Evolutionary conservation across 2,888 invertebrate genomes (phyloP).

Genomic region (Cactoblastis cactorum): DNA sequence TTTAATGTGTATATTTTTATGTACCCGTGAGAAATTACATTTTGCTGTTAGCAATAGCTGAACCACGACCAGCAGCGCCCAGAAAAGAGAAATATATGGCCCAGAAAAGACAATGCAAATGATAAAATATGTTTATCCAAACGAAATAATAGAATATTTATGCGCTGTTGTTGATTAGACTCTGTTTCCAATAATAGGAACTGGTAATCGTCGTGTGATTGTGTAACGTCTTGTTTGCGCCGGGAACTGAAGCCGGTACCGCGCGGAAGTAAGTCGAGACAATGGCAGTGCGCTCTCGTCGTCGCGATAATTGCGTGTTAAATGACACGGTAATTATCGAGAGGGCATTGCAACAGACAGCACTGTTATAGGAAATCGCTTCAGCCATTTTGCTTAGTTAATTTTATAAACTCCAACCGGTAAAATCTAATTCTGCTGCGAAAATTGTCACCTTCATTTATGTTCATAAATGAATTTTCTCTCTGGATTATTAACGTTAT

Average conservation of each 20-base stretch:
- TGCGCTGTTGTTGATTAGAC: too few relatives aligned
- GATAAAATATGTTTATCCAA: neutral
- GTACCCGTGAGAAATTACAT: too few relatives aligned
- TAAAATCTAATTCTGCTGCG: neutral
- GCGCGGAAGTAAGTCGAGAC: neutral
- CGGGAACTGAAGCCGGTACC: neutral
- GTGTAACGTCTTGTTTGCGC: neutral
- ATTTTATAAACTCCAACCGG: neutral
- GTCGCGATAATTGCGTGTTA: neutral
- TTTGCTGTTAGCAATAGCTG: too few relatives aligned
- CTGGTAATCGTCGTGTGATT: neutral
- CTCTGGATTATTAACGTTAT: too few relatives aligned
- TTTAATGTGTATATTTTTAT: too few relatives aligned
- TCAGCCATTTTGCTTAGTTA: neutral
- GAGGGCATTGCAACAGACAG: neutral
- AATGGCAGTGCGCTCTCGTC: neutral
- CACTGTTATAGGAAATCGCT: neutral
- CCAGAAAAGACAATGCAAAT: too few relatives aligned
- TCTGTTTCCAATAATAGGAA: too few relatives aligned
- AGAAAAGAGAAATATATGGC: too few relatives aligned
- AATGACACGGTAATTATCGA: constrained; percentile 3
- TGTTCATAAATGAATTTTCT: neutral
- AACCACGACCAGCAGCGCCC: too few relatives aligned
- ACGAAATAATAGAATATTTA: neutral
- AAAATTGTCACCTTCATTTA: neutral